phyloP scores from a whole-genome alignment of 2,797 vertebrate species.

The Leptatherina wallacei region DNA sequence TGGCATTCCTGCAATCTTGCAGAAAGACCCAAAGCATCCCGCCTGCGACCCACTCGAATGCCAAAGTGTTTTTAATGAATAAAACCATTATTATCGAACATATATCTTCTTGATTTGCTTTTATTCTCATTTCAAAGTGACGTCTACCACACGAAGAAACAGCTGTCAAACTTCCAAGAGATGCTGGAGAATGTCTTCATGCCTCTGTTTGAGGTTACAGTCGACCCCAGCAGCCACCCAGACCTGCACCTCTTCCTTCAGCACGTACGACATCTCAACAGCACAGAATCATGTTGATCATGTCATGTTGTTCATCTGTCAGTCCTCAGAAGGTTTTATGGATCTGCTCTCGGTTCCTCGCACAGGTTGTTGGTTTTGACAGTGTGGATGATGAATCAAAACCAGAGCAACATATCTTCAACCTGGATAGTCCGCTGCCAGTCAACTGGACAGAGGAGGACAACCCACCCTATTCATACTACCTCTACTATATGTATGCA shows the following conservation, averaged over 20 bases:
- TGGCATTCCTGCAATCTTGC: too few species aligned
- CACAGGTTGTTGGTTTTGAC: slow-evolving; percentile 95
- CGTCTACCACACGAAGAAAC: slow-evolving; percentile 92
- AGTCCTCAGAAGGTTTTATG: not conserved
- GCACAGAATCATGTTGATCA: too few species aligned
- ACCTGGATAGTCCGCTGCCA: slow-evolving; percentile 93
- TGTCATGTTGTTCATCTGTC: not conserved
- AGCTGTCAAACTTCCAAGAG: slow-evolving; percentile 94
- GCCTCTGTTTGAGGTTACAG: slow-evolving; percentile 92
- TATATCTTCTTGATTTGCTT: not conserved
- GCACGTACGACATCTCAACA: slow-evolving; percentile 77
- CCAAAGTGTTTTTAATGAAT: not conserved
- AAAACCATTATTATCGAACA: not conserved
- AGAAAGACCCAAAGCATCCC: too few species aligned
- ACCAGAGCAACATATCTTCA: slow-evolving; percentile 97
- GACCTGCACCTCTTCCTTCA: slow-evolving; percentile 95
- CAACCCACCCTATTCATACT: slow-evolving; percentile 98
- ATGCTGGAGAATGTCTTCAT: slow-evolving; percentile 96
- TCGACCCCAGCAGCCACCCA: slow-evolving; percentile 90
- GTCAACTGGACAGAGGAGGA: slow-evolving; percentile 92
- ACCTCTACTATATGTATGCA: slow-evolving; percentile 97
- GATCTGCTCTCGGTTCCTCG: slow-evolving; percentile 7
- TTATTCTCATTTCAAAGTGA: slow-evolving; percentile 80
- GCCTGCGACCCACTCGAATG: too few species aligned
- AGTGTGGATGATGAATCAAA: slow-evolving; percentile 98